Base-by-base conservation (phyloP, 2,113 vertebrate species). In the Pseudopipra pipra region DNA sequence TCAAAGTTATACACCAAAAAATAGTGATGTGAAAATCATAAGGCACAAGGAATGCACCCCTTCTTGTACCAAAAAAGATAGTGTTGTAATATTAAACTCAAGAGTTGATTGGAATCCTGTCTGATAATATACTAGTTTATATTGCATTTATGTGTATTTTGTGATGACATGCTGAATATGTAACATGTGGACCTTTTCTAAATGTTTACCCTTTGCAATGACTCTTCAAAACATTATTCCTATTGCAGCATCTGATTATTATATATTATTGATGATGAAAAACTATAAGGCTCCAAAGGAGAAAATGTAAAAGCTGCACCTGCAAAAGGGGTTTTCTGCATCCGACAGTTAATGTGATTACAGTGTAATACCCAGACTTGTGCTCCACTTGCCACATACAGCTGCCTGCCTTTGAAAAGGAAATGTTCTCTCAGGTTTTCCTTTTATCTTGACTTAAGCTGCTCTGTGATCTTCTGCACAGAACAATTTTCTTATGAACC, bases 381-480 rank as follows among this genome's bases (percentile, higher is more conserved):
- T 76, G 37, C 59, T 85, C 31, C 7, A 8, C 25, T 90, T 79
- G 49, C 43, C 51, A 24, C 35, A 33, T 76, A 35, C 17, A 70
- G 33, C 61, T 76, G 43, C 56, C 67, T 87, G 41, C 70, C 67
- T 96, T 89, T 90, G 85, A 82, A 85, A 91, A 89, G 80, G 68
- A 90, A 71, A 77, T 59, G 19, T 90, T 91, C 72, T 90, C 35
- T 87, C 66, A 87, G 44, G 28, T 68, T 88, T 74, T 88, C n/a
- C 76, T 86, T 94, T 94, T 71, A 62, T 89, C 58, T 83, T 68
- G 56, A 41, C 63, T 89, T 95, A 94, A 89, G 87, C 59, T 89
- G 28, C 16, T 55, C 43, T 67, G 51, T 93, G 91, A 95, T 95
- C 43, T 91, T 82, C 54, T 56, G 30, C 62, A 88, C 74, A 67